These are phyloP conservation scores for Halcyon badia DNA, from an alignment of 2,797 vertebrate species.

Conservation along the genomic window DNA sequence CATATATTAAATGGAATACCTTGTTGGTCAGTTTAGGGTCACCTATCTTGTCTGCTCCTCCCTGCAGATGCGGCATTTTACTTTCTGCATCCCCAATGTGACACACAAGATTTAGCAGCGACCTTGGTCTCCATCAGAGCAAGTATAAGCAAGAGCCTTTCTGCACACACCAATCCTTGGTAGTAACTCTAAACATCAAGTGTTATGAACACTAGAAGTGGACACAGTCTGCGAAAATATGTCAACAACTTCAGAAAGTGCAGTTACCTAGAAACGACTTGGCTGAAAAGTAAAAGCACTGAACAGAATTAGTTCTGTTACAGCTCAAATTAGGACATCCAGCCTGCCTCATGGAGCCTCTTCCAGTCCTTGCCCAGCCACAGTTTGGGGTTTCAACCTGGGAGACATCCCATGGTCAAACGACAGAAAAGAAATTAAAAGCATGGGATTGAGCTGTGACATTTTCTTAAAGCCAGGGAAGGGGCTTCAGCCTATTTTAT, in stretches of 20 bases:
- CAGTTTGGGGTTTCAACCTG: fast-evolving
- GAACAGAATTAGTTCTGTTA: not conserved
- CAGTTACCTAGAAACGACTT: not conserved
- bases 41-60: not conserved
- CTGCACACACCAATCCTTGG: not conserved
- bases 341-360: not conserved
- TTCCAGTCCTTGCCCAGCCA: not conserved
- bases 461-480: not conserved
- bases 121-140: not conserved
- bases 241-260: not conserved
- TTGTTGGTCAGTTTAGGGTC: not conserved
- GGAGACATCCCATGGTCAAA: not conserved
- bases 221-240: not conserved
- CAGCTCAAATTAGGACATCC: not conserved
- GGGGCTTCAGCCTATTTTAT: not conserved
- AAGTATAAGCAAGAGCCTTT: not conserved
- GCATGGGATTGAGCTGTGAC: not conserved
- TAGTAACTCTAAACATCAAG: not conserved
- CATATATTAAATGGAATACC: not conserved
- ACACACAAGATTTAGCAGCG: not conserved
- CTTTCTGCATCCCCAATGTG: not conserved
- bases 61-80: not conserved
- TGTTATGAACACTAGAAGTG: not conserved
- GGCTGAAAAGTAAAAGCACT: not conserved
- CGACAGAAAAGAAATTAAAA: not conserved